phyloP scores from a whole-genome alignment of 1,140 invertebrate species.

The Euura lappo region DNA sequence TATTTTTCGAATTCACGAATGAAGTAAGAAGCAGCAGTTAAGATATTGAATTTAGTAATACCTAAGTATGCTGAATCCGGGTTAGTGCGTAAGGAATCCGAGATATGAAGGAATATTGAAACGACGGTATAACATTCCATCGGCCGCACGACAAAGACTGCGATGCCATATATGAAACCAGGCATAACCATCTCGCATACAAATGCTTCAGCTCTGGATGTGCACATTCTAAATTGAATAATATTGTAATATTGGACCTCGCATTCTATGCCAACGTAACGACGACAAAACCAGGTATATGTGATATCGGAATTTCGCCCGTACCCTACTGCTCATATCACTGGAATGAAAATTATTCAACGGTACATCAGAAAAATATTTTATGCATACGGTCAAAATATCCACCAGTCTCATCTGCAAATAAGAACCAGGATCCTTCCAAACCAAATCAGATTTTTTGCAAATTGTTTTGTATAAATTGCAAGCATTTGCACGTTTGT shows the following conservation, averaged over 20 bases:
- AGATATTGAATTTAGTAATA: not conserved
- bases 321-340: conserved; percentile 37
- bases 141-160: not conserved
- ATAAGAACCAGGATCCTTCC: not conserved
- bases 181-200: not conserved
- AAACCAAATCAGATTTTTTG: too few species aligned
- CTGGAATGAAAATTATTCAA: conserved; percentile 49
- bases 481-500: too few species aligned
- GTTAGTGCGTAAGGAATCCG: conserved; percentile 1
- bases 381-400: too few species aligned
- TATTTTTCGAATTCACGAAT: too few species aligned
- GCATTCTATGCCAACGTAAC: conserved; percentile 29
- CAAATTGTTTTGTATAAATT: too few species aligned
- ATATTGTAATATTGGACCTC: conserved; percentile 51
- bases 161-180: not conserved
- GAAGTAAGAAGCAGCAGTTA: not conserved
- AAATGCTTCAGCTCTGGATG: not conserved
- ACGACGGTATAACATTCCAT: conserved; percentile 3
- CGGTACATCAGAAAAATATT: conserved; percentile 29
- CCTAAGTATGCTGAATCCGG: not conserved
- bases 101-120: conserved; percentile 5
- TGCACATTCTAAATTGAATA: conserved; percentile 46
- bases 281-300: conserved; percentile 34
- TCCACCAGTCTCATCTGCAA: not conserved
- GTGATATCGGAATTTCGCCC: conserved; percentile 46